Evolutionary conservation across 1,140 invertebrate genomes (phyloP), one percentile per base, ranked within the genome.

Genomic region (Branchinecta lynchi): DNA sequence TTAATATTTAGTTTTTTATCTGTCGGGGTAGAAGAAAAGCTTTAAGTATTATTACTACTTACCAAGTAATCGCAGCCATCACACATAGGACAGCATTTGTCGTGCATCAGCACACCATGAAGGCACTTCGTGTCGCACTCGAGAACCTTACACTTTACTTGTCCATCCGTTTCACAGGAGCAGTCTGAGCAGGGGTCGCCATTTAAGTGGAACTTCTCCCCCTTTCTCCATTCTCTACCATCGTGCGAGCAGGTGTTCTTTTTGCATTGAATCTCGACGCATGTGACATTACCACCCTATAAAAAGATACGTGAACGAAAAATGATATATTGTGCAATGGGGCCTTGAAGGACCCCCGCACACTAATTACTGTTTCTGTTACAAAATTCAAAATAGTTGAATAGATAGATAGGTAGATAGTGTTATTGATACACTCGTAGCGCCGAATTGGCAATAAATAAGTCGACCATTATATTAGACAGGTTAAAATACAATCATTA

Each of bases 21-120:
- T 32, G 1, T 32, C 32, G 32, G 32, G 32, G 32, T 5, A 5
- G 32, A 32, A 32, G 32, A 32, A 32, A 1, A 32, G 32, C 32
- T 5, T 32, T 32, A 3, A 32, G 32, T 32, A 32, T 32, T 32
- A 32, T 60, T 12, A 60, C 6, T 60, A 15, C 51, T 15, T 60
- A 60, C 51, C 51, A 60, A 6, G 51, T 60, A 60, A 60, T 60
- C 51, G 17, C 51, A 60, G 17, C 51, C 17, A 60, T 60, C 51
- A 60, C 51, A 60, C 17, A 60, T 15, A 60, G 51, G 51, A 20
- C 51, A 60, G 17, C 51, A 60, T 3, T 20, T 12, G 17, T 20
- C 51, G 17, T 60, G 51, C 12, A 60, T 15, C 51, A 60, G 17
- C 51, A 60, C 51, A 60, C 51, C 51, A 60, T 60, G 51, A 60